These are phyloP conservation scores for Percina caprodes DNA, from an alignment of 2,113 vertebrate genomes.

Conservation along the genomic window DNA sequence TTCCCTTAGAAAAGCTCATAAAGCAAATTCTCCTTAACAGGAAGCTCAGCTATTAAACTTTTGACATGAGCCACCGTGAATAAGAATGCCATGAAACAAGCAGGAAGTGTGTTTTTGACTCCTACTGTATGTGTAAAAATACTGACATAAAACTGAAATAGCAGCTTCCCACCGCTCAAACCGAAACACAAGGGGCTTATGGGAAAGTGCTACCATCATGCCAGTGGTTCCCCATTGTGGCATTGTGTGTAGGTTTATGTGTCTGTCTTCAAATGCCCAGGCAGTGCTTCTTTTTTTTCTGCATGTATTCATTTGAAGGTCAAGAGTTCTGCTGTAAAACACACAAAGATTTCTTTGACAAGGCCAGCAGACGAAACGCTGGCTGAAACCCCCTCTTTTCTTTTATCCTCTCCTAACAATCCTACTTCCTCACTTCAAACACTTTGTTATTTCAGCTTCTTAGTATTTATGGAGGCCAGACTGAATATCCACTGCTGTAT, in stretches of 20 bases:
- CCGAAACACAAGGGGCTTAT: constrained; percentile 40
- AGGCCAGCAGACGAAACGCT: constrained; percentile 27
- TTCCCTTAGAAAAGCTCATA: constrained; percentile 62
- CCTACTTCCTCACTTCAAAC: constrained; percentile 77
- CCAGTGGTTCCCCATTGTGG: constrained; percentile 55
- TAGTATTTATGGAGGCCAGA: constrained; percentile 56
- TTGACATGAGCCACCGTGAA: constrained; percentile 18
- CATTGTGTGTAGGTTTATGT: constrained; percentile 46
- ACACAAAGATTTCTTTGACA: constrained; percentile 37
- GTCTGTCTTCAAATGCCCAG: constrained; percentile 20
- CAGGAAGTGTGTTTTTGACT: constrained; percentile 57
- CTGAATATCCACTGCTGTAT: constrained; percentile 32
- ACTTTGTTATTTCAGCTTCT: constrained; percentile 79
- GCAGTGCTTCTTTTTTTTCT: constrained; percentile 32
- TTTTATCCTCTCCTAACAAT: constrained; percentile 72
- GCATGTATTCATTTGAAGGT: constrained; percentile 65
- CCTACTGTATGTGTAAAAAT: constrained; percentile 53
- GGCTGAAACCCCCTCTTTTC: constrained; percentile 17
- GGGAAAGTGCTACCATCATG: constrained; percentile 60
- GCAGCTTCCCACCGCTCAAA: constrained; percentile 32
- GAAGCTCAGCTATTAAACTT: constrained; percentile 50
- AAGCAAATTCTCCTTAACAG: constrained; percentile 26
- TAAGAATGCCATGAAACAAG: constrained; percentile 43
- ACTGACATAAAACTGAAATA: constrained; percentile 64
- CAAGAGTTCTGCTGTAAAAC: constrained; percentile 46